Evolutionary conservation across 2,797 vertebrate genomes (phyloP), one percentile per base, ranked within the genome.

Genomic region (Pagetopsis macropterus): DNA sequence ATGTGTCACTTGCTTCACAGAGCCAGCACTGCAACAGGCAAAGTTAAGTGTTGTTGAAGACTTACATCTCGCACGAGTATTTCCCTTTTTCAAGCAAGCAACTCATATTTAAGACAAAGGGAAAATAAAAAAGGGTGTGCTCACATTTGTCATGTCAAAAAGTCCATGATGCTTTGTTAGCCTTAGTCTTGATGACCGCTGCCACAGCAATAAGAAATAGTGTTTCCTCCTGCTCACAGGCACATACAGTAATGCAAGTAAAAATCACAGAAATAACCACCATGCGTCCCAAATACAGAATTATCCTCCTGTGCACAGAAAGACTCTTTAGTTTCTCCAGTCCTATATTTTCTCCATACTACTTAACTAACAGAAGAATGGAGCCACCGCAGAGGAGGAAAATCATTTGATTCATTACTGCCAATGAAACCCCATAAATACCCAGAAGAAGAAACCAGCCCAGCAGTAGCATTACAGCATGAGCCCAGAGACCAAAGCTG

Each of bases 1-100:
- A 94, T 93, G 91, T 86, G 84, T 86, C 65, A 82, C 72, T 81
- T 79, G 76, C 49, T 75, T 76, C 77, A 72, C 50, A 66, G 78
- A 70, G 70, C 16, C 33, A 79, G 55, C 45, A 68, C 73, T 69
- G 81, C 80, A 74, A 64, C 73, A 75, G 51, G 66, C 70, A 54
- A 65, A 27, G 37, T 54, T 40, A 65, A 43, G 23, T 10, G 21
- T 46, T n/a, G 23, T 15, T 37, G 8, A 64, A n/a, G 16, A 45
- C 5, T 7, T 5, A 64, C 43, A 43, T 14, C 62, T 74, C 78
- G 57, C 50, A 76, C 56, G 3, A 15, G 16, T 37, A 60, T 41
- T 54, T 48, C 14, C 44, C 6, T 54, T 46, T n/a, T 45, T 52
- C 13, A 1, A 72, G 27, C 27, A 60, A 68, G 1, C 12, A 37